phyloP scores from a whole-genome alignment of 1,140 invertebrate species.

The Drosophila setifemur region DNA sequence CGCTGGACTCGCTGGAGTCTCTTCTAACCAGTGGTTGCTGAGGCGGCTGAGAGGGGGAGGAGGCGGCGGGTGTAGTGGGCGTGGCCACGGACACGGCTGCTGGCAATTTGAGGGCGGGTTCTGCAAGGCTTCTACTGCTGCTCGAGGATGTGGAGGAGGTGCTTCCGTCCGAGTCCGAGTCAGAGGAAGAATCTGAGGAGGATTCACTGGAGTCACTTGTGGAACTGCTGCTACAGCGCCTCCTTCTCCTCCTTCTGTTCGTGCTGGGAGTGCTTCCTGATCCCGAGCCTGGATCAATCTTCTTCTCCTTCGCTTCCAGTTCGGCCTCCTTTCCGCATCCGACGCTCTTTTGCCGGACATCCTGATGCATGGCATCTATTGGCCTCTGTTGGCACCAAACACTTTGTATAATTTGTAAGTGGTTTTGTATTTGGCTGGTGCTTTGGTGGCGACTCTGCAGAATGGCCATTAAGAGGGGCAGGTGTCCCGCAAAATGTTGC shows the following conservation, averaged over 20 bases:
- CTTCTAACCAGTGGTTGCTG: slow-evolving; percentile 15
- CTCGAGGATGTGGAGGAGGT: neutral
- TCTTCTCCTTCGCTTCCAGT: slow-evolving; percentile 52
- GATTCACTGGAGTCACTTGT: slow-evolving; percentile 34
- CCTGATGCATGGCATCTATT: slow-evolving; percentile 71
- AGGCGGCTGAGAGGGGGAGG: neutral
- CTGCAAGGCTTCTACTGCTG: slow-evolving; percentile 7
- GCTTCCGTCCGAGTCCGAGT: slow-evolving; percentile 6
- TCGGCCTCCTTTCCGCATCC: slow-evolving; percentile 22
- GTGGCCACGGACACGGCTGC: neutral
- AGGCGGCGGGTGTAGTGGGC: neutral
- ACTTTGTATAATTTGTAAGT: slow-evolving; percentile 9
- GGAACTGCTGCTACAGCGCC: slow-evolving; percentile 44
- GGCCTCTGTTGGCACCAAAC: slow-evolving; percentile 27
- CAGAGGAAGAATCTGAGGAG: slow-evolving; percentile 19
- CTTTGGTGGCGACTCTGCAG: slow-evolving; percentile 20
- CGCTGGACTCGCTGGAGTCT: slow-evolving; percentile 13
- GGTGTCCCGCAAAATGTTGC: neutral
- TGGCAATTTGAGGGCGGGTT: slow-evolving; percentile 11
- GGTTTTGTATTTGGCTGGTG: slow-evolving; percentile 1
- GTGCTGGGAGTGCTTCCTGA: neutral
- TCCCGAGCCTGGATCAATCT: neutral
- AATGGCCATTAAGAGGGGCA: slow-evolving; percentile 38
- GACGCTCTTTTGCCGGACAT: slow-evolving; percentile 51
- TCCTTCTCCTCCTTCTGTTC: neutral